Percentiles rank a stretch among this genome's conserved stretches.
Conservation (phyloP, 2,113 vertebrate species). For the Mobula birostris region DNA sequence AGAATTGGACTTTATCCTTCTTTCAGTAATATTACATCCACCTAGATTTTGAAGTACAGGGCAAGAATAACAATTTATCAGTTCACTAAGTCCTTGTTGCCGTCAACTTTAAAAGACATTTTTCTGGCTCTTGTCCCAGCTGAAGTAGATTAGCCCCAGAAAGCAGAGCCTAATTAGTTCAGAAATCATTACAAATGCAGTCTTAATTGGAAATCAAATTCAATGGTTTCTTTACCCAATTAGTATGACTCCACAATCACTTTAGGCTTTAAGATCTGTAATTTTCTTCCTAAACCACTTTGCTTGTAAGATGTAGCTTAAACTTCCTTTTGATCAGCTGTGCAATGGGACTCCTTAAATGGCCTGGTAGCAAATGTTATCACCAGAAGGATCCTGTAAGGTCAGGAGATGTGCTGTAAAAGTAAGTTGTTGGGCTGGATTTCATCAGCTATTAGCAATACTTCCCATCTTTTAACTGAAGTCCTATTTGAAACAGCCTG, state of each 20-base stretch:
- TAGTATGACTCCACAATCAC: background rate
- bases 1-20: background rate
- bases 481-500: background rate
- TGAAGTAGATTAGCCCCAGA: background rate
- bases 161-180: background rate
- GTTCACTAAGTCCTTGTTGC: background rate
- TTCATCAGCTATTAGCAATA: background rate
- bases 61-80: background rate
- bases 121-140: background rate
- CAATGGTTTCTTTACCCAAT: background rate
- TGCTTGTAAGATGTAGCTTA: background rate
- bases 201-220: background rate
- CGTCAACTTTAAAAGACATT: background rate
- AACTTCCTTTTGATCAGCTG: background rate
- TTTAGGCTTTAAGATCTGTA: background rate
- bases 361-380: background rate
- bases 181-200: background rate
- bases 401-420: background rate
- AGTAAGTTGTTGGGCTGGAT: background rate
- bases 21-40: background rate
- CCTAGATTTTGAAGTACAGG: background rate
- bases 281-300: background rate
- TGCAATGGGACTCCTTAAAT: background rate
- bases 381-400: background rate
- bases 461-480: background rate